Base-by-base conservation (phyloP, 1,140 invertebrate genomes). In the Meloidogyne exigua region DNA sequence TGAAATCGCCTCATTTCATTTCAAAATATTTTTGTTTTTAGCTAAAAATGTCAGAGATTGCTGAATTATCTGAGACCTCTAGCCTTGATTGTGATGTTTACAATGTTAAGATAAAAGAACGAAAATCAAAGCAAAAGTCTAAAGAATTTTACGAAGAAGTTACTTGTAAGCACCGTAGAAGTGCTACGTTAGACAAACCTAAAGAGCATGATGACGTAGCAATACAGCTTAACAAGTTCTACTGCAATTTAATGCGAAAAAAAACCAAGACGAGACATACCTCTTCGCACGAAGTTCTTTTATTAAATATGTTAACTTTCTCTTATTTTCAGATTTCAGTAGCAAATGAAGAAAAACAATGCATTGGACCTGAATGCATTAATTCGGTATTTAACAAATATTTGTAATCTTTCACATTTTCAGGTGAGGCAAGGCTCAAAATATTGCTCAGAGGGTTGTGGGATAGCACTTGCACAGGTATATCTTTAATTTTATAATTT, bases 371-470 rank as follows among this genome's bases (percentile, higher is more conserved):
- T 3, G 91, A 91, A 18, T 99, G 96, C 88, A 90, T 90, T 0
- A 91, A 92, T 75, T 91, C 91, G 74, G 93, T 95, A 0, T 89
- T 57, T 57, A n/a, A 9, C 5, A n/a, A 44, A 44, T 15, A 44
- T 57, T 57, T 57, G 21, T n/a, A 57, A 57, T 5, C 4, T 57
- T 57, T 9, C 1, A 7, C 4, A n/a, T 9, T 57, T 57, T 57
- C 21, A 57, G 49, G 49, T 57, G 5, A 7, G 92, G 11, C 90
- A 90, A 32, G 92, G 92, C 15, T 96, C 94, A 68, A 98, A 98
- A 89, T 99, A 98, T 85, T 99, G 96, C 87, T 94, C 92, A 13
- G 92, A 96, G 81, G 91, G 93, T 75, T 99, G 96, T 88, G 96
- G 96, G 0, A 90, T 95, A 80, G 92, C 92, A 85, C 88, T 98